phyloP scores from a whole-genome alignment of 2,113 vertebrate genomes.

The Stictonetta naevosa region DNA sequence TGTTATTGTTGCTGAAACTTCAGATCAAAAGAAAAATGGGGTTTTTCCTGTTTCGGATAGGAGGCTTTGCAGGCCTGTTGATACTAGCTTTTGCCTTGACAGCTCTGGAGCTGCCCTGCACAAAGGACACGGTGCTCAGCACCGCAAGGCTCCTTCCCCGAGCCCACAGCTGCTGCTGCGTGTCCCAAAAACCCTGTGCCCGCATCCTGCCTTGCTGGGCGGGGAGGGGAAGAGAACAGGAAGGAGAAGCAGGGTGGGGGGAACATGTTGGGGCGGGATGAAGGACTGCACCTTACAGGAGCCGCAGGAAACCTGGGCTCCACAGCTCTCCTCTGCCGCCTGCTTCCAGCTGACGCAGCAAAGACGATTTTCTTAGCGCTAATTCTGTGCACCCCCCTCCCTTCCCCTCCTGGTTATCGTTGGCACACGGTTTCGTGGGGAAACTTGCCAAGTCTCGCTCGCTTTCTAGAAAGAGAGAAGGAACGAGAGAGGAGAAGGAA shows the following conservation, averaged over 20 bases:
- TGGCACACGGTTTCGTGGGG: conserved; percentile 45
- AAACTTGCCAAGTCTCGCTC: conserved; percentile 65
- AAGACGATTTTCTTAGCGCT: conserved; percentile 62
- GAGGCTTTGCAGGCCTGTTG: conserved; percentile 53
- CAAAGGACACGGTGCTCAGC: background rate
- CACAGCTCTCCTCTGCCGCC: conserved; percentile 10
- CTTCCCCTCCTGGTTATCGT: conserved; percentile 63
- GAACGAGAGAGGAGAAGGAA: conserved; percentile 60
- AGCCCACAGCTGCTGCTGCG: background rate
- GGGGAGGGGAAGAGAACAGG: fast-evolving
- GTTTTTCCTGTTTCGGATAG: conserved; percentile 47
- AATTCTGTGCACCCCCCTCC: background rate
- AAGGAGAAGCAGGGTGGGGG: background rate
- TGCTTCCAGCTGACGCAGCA: conserved; percentile 72
- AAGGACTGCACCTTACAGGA: background rate
- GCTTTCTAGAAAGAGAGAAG: conserved; percentile 66
- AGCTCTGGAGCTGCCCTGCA: background rate
- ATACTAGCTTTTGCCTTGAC: conserved; percentile 57
- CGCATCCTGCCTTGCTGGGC: background rate
- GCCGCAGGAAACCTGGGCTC: conserved; percentile 27
- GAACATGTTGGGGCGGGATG: background rate
- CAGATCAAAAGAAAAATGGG: conserved; percentile 61
- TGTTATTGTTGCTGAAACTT: conserved; percentile 33
- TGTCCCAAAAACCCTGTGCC: background rate
- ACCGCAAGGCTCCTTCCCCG: background rate